Evolutionary conservation across 2,888 invertebrate species (phyloP).

Genomic region (Xestobium rufovillosum): DNA sequence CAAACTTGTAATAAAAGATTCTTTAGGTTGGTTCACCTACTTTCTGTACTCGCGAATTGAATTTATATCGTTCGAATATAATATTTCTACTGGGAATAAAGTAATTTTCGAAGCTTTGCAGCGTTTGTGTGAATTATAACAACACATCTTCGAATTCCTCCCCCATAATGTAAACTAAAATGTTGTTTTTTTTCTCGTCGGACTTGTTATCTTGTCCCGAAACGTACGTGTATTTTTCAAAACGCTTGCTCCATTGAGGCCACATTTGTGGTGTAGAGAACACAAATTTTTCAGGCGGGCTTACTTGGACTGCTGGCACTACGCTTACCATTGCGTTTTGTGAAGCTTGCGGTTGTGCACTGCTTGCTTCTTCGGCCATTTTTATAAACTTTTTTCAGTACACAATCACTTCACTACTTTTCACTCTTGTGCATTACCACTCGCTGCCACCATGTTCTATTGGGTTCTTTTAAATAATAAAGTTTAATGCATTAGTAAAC

Average conservation of each 20-base stretch:
- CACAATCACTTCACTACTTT: neutral
- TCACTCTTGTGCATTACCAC: constrained; percentile 1
- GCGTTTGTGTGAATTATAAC: neutral
- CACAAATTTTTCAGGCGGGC: neutral
- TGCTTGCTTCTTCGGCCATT: no score
- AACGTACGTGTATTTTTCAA: constrained; percentile 3
- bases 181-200: constrained; percentile 3
- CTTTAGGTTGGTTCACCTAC: neutral
- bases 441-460: constrained; percentile 2
- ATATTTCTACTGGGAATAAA: constrained; percentile 3
- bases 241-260: constrained; percentile 3
- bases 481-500: no score
- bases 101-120: neutral
- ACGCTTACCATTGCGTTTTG: no score
- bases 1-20: constrained; percentile 1
- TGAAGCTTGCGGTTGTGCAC: no score
- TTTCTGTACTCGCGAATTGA: constrained; percentile 1
- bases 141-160: constrained; percentile 3
- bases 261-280: neutral
- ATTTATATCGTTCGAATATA: constrained; percentile 3
- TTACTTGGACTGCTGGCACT: constrained; percentile 3
- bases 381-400: neutral
- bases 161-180: constrained; percentile 4
- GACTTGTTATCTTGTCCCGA: constrained; percentile 3
- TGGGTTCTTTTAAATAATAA: no score